Evolutionary conservation across 2,113 vertebrate species (phyloP).

Genomic region (Scatophagus argus): DNA sequence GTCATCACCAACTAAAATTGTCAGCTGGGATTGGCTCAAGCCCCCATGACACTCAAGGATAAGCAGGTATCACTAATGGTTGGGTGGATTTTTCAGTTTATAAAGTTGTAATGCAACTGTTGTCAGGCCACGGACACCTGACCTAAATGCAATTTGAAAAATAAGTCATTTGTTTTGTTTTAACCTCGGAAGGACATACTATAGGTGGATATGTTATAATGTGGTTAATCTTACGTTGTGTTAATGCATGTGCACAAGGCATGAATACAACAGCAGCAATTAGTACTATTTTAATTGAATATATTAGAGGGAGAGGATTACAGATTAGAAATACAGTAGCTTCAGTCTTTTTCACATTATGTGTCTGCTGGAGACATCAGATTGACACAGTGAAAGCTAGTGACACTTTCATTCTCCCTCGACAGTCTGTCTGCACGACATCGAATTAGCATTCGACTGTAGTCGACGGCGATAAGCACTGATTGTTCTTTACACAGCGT

Average conservation of each 20-base stretch:
- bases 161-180: too few species aligned
- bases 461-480: slow-evolving; percentile 74
- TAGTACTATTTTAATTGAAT: not conserved
- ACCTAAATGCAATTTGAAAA: not conserved
- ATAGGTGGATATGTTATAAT: not conserved
- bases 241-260: not conserved
- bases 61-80: not conserved
- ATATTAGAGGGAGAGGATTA: slow-evolving; percentile 38
- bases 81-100: not conserved
- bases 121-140: not conserved
- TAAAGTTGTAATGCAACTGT: not conserved
- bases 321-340: slow-evolving; percentile 35
- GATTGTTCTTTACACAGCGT: slow-evolving; percentile 80
- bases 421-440: slow-evolving; percentile 58
- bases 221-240: not conserved
- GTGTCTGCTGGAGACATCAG: slow-evolving; percentile 23
- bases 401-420: slow-evolving; percentile 36
- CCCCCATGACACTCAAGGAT: not conserved
- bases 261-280: not conserved
- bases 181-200: not conserved
- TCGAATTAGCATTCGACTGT: slow-evolving; percentile 76
- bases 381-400: slow-evolving; percentile 26
- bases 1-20: too few species aligned
- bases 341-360: slow-evolving; percentile 33
- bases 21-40: not conserved